These are phyloP conservation scores for Butastur rufipennis DNA, from an alignment of 2,113 vertebrate genomes.

Conservation along the genomic window DNA sequence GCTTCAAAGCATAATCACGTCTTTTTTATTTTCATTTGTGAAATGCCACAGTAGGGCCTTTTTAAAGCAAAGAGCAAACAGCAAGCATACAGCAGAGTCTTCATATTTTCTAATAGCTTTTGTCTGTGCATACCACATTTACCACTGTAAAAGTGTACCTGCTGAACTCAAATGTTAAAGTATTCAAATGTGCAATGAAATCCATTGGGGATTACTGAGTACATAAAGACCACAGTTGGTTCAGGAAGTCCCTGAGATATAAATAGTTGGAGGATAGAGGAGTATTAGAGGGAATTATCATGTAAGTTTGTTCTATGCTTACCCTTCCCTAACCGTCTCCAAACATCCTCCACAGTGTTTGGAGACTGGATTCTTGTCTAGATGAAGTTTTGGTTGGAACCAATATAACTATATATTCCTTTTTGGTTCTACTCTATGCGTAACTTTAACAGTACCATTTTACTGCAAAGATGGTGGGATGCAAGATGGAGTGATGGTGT, in stretches of 20 bases:
- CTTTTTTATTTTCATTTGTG: not conserved
- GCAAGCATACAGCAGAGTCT: not conserved
- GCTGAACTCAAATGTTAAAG: not conserved
- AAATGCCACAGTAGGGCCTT: not conserved
- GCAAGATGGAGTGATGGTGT: not conserved
- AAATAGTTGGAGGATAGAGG: not conserved
- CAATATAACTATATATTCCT: not conserved
- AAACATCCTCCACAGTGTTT: not conserved
- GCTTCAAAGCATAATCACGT: rapidly evolving
- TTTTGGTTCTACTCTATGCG: not conserved
- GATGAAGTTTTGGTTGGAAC: not conserved
- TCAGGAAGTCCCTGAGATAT: not conserved
- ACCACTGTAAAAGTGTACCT: not conserved
- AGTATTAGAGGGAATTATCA: not conserved
- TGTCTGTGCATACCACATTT: not conserved
- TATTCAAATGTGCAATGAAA: not conserved
- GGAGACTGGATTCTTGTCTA: not conserved
- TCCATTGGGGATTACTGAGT: not conserved
- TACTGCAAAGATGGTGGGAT: not conserved
- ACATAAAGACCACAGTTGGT: not conserved
- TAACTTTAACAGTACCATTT: not conserved
- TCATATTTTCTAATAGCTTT: not conserved
- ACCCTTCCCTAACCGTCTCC: not conserved
- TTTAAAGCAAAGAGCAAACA: not conserved
- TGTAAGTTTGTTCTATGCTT: not conserved